Conservation (phyloP, 2,113 vertebrate species). For the Pithys albifrons region DNA sequence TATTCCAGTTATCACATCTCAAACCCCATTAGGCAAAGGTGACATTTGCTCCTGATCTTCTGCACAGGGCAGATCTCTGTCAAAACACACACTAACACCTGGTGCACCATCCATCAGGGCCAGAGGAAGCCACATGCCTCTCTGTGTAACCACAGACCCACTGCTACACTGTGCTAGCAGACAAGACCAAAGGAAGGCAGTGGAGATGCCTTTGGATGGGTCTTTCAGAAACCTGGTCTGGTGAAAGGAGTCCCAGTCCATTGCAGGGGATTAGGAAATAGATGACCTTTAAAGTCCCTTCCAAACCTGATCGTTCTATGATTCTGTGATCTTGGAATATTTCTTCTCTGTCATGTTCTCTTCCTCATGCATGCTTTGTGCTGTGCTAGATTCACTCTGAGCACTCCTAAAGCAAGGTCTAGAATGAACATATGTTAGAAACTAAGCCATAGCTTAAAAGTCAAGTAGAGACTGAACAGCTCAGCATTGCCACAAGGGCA, state of each 20-base stretch:
- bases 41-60: background rate
- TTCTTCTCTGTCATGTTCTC: background rate
- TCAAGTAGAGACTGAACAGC: background rate
- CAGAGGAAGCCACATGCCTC: background rate
- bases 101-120: background rate
- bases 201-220: background rate
- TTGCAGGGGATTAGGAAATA: accelerated
- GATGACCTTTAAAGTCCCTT: background rate
- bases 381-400: background rate
- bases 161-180: background rate
- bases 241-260: background rate
- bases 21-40: background rate
- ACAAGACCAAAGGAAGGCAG: accelerated
- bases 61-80: background rate
- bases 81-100: background rate
- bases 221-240: background rate
- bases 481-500: background rate
- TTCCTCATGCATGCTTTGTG: background rate
- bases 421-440: background rate
- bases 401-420: background rate
- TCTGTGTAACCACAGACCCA: background rate
- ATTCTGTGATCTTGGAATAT: background rate
- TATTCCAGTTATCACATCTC: background rate
- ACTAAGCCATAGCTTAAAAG: background rate
- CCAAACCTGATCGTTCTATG: background rate